phyloP scores from a whole-genome alignment of 2,797 vertebrate genomes.

The Bryconaethiops microstoma region DNA sequence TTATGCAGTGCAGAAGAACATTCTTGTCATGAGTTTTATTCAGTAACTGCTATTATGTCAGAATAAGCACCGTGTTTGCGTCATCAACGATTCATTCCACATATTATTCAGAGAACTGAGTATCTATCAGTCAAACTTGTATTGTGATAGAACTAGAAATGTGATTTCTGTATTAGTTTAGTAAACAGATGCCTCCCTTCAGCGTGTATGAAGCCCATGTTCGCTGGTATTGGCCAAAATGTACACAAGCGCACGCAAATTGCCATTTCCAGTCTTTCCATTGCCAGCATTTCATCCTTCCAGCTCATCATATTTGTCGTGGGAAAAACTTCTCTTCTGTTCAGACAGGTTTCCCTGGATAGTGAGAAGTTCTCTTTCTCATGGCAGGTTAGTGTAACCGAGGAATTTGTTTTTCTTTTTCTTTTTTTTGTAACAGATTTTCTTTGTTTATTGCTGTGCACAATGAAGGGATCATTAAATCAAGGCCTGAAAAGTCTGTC shows the following conservation, averaged over 20 bases:
- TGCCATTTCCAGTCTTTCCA: slow-evolving; percentile 24
- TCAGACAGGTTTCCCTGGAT: neutral
- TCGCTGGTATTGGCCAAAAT: slow-evolving; percentile 43
- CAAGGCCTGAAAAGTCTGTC: slow-evolving; percentile 20
- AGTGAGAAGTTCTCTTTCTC: neutral
- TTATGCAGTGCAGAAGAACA: slow-evolving; percentile 12
- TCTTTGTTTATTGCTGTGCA: slow-evolving; percentile 13
- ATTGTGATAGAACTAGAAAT: slow-evolving; percentile 51
- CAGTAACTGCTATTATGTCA: slow-evolving; percentile 21
- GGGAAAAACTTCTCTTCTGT: neutral
- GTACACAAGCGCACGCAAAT: slow-evolving; percentile 27
- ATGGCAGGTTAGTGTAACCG: neutral
- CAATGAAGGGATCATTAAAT: slow-evolving; percentile 13
- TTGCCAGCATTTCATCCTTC: slow-evolving; percentile 2
- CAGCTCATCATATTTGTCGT: neutral
- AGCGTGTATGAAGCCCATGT: slow-evolving; percentile 35
- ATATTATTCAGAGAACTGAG: slow-evolving; percentile 35
- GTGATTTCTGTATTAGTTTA: slow-evolving; percentile 49
- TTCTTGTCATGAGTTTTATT: slow-evolving; percentile 24
- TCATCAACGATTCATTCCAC: slow-evolving; percentile 49
- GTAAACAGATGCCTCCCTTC: slow-evolving; percentile 29
- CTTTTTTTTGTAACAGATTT: slow-evolving; percentile 3
- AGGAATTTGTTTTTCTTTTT: slow-evolving; percentile 7
- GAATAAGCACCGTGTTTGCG: slow-evolving; percentile 1
- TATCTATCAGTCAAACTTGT: slow-evolving; percentile 45